A percentile compares a stretch with the other conserved stretches of the same genome.
Conservation (phyloP, 2,113 vertebrate genomes). For the Tylochromis polylepis region DNA sequence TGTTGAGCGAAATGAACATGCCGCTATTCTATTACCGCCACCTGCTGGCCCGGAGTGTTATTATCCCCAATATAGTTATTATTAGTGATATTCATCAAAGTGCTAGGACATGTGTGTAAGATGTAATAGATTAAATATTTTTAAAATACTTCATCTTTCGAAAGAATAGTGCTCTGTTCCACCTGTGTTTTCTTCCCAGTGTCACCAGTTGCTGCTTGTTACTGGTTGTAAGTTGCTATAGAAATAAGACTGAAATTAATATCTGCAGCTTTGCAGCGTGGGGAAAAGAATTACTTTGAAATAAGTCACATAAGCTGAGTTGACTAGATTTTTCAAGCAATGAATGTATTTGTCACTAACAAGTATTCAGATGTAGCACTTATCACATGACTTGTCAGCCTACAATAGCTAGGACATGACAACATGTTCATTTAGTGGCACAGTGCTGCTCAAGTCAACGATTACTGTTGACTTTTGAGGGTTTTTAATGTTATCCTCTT, state of each 20-base stretch:
- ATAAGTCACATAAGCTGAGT: background rate
- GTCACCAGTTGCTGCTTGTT: background rate
- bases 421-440: background rate
- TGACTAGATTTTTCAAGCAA: background rate
- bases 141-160: background rate
- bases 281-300: background rate
- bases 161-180: background rate
- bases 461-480: too few relatives aligned
- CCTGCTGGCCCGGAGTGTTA: background rate
- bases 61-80: background rate
- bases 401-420: background rate
- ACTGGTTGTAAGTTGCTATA: background rate
- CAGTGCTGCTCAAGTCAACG: too few relatives aligned
- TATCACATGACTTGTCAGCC: background rate
- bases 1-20: background rate
- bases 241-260: background rate
- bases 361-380: background rate
- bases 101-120: background rate
- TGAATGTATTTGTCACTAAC: background rate
- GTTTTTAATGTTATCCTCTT: too few relatives aligned
- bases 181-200: background rate
- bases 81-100: background rate
- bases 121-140: background rate
- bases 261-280: background rate
- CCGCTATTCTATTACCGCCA: background rate